Conservation (phyloP, 2,113 vertebrate genomes). For the Triplophysa siluroides region DNA sequence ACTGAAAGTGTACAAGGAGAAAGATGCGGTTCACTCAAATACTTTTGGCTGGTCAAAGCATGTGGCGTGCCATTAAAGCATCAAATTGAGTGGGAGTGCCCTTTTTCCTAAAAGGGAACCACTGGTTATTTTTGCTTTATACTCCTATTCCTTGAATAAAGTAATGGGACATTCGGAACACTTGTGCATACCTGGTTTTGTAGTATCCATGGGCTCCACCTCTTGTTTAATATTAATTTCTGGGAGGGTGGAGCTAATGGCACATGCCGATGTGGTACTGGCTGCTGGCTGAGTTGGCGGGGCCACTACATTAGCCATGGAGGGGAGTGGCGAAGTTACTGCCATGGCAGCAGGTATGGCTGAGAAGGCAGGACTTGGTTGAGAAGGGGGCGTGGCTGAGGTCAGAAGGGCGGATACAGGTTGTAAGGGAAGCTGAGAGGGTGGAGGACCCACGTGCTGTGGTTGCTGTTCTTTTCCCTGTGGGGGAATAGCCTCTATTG, state of each 20-base stretch:
- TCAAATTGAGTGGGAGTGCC: not conserved
- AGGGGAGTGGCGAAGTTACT: conserved; percentile 75
- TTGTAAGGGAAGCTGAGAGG: conserved; percentile 84
- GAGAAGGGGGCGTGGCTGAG: conserved; percentile 84
- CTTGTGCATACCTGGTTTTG: conserved; percentile 60
- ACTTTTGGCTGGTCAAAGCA: not conserved
- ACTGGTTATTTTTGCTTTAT: no score
- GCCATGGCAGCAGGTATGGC: conserved; percentile 81
- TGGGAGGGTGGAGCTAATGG: conserved; percentile 79
- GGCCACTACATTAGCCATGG: conserved; percentile 80
- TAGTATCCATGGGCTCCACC: conserved; percentile 83
- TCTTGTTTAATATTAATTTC: conserved; percentile 95
- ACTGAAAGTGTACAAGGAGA: not conserved
- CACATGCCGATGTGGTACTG: conserved; percentile 79
- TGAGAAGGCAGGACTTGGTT: conserved; percentile 80
- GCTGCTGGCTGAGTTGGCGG: conserved; percentile 82
- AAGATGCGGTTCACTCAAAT: not conserved
- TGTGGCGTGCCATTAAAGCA: not conserved
- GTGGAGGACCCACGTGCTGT: conserved; percentile 67
- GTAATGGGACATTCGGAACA: no score
- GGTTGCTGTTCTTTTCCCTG: conserved; percentile 78
- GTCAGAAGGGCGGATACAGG: conserved; percentile 83
- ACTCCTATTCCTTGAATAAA: no score
- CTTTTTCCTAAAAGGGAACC: no score
- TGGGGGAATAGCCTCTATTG: conserved; percentile 82